Percentiles rank a stretch among this genome's conserved stretches.
phyloP scores from a whole-genome alignment of 2,888 invertebrate genomes.

The Halictus quadricinctus region DNA sequence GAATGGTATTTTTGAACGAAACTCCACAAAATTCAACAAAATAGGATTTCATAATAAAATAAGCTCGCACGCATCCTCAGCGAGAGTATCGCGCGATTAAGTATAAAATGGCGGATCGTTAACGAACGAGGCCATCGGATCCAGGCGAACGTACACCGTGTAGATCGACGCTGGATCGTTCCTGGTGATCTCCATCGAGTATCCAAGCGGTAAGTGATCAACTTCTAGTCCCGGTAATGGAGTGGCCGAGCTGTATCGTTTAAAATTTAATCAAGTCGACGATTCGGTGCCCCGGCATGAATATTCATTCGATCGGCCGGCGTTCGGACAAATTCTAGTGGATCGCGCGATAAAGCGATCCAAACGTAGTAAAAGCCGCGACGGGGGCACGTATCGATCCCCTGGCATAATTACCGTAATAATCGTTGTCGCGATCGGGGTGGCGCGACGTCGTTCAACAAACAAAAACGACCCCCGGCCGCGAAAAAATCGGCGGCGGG shows the following conservation, averaged over 20 bases:
- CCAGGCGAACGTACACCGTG: not conserved
- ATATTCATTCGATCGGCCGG: not conserved
- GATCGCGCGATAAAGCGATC: not conserved
- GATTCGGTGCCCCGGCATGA: not conserved
- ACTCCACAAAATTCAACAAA: not conserved
- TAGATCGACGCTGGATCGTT: not conserved
- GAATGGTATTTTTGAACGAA: too few relatives aligned
- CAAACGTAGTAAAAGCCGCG: not conserved
- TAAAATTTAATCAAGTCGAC: not conserved
- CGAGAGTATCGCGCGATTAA: not conserved
- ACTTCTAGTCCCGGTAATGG: not conserved
- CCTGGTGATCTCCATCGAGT: not conserved
- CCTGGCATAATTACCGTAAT: conserved; percentile 29
- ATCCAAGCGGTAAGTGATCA: conserved; percentile 15
- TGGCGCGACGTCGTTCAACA: conserved; percentile 9
- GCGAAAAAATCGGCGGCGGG: conserved; percentile 1
- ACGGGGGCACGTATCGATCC: conserved; percentile 3
- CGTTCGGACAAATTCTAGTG: not conserved
- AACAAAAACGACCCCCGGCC: conserved; percentile 27
- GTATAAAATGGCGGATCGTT: not conserved
- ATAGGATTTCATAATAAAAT: not conserved
- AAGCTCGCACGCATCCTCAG: not conserved
- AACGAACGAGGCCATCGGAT: not conserved
- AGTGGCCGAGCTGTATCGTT: not conserved
- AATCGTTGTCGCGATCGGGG: conserved; percentile 41